phyloP scores from a whole-genome alignment of 2,113 vertebrate species.

The Pithys albifrons region DNA sequence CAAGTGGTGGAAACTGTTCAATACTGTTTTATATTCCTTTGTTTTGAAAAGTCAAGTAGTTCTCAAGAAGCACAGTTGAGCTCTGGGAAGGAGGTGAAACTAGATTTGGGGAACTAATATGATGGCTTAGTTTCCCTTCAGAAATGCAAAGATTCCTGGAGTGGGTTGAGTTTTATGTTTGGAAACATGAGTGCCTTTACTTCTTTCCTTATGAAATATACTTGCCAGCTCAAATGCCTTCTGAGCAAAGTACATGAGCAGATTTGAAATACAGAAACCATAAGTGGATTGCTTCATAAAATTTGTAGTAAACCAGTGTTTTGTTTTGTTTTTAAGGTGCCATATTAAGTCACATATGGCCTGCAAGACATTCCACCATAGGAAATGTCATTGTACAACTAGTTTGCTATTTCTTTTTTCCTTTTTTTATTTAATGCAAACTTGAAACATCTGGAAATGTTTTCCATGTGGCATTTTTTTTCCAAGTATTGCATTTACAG shows the following conservation, averaged over 20 bases:
- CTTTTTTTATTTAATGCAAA: conserved; percentile 39
- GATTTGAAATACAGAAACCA: conserved; percentile 43
- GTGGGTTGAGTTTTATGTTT: conserved; percentile 53
- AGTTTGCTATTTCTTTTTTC: conserved; percentile 35
- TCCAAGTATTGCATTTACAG: conserved; percentile 70
- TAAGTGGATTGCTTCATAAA: conserved; percentile 37
- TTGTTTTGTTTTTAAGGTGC: neutral
- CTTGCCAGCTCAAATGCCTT: conserved; percentile 63
- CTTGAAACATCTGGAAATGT: conserved; percentile 68
- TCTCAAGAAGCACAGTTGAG: conserved; percentile 61
- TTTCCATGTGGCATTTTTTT: conserved; percentile 72
- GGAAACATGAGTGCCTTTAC: conserved; percentile 78
- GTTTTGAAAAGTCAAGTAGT: conserved; percentile 52
- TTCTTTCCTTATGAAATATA: conserved; percentile 57
- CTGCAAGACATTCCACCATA: conserved; percentile 8
- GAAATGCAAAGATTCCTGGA: conserved; percentile 28
- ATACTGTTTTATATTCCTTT: conserved; percentile 43
- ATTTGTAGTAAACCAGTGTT: conserved; percentile 43
- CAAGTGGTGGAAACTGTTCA: conserved; percentile 32
- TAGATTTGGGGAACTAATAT: conserved; percentile 25
- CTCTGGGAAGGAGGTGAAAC: conserved; percentile 65
- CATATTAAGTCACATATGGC: neutral
- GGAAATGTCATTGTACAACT: conserved; percentile 5
- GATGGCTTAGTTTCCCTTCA: conserved; percentile 33
- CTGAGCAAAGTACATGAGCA: conserved; percentile 53